Evolutionary conservation across 1,140 invertebrate species (phyloP), one percentile per base, ranked within the genome.

Genomic region (Whitmania pigra): DNA sequence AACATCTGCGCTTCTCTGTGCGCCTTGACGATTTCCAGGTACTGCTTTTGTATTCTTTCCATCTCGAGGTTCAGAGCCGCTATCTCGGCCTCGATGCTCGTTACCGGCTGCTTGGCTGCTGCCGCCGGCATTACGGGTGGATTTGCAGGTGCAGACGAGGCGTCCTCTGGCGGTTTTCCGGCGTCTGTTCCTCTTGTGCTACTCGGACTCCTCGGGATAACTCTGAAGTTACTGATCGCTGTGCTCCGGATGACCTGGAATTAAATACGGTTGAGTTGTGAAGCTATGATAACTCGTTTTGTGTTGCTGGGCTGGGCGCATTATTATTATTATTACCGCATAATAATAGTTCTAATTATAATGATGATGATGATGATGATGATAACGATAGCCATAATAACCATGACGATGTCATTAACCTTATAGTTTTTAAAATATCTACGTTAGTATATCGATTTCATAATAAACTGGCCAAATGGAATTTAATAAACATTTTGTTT

Each of bases 1-100:
- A 78, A 77, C 25, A 60, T 60, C 54, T 76, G 73, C 9, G 75
- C 76, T 11, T 75, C 69, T 36, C 75, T 72, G 73, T 80, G 79
- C 70, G 76, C 74, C 29, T 80, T 75, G 55, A 79, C 79, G 67
- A 82, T 78, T 71, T 81, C 79, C 72, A 81, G 78, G 76, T 85
- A 86, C 76, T 86, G 83, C 40, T 85, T 76, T 72, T 85, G 82
- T 73, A 86, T 85, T 17, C 81, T 82, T 74, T 84, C 82, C 84
- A 86, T 86, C 77, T 86, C 85, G 74, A 80, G 79, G 75, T 86
- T 84, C 27, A 86, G 78, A 66, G 80, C 76, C n/a, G 83, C 79
- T 67, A 86, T 76, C 75, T 86, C 85, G 49, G 78, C 74, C 66
- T 86, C 85, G 36, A 86, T 78, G 73, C 81, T 84, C 29, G 72